Conservation (phyloP, 1,140 invertebrate genomes). For the Hestina assimilis region DNA sequence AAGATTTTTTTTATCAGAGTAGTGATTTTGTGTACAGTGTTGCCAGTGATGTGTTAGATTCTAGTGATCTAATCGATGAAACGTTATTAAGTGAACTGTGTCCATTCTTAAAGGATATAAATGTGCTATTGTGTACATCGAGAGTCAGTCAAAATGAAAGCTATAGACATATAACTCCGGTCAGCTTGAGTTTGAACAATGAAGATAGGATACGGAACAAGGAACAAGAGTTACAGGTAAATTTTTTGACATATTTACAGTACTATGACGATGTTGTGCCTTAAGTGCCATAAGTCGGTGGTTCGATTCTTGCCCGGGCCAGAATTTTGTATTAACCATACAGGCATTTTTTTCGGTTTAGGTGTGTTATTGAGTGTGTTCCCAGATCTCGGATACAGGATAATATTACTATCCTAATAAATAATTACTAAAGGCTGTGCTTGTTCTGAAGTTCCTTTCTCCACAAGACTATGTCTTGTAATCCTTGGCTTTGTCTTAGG, state of each 20-base stretch:
- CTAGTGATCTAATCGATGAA: conserved; percentile 59
- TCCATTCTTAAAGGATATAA: conserved; percentile 64
- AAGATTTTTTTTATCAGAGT: conserved; percentile 59
- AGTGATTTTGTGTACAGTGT: conserved; percentile 14
- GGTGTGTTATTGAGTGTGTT: too few relatives aligned
- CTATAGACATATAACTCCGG: conserved; percentile 71
- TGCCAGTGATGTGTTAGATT: conserved; percentile 46
- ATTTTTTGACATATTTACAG: not conserved
- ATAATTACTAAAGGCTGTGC: too few relatives aligned
- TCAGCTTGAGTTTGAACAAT: conserved; percentile 55
- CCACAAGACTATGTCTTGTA: too few relatives aligned
- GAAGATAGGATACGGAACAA: conserved; percentile 63
- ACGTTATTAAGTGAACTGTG: conserved; percentile 58
- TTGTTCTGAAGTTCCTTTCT: too few relatives aligned
- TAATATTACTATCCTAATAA: too few relatives aligned
- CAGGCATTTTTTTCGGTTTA: too few relatives aligned
- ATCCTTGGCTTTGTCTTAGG: too few relatives aligned
- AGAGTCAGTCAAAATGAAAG: conserved; percentile 43
- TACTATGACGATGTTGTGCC: too few relatives aligned
- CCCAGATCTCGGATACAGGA: too few relatives aligned
- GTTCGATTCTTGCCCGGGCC: too few relatives aligned
- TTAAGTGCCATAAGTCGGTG: too few relatives aligned
- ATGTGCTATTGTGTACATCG: conserved; percentile 51
- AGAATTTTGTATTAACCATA: too few relatives aligned
- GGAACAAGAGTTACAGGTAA: conserved; percentile 70